Conservation (phyloP, 1,140 invertebrate species). For the Galendromus occidentalis region DNA sequence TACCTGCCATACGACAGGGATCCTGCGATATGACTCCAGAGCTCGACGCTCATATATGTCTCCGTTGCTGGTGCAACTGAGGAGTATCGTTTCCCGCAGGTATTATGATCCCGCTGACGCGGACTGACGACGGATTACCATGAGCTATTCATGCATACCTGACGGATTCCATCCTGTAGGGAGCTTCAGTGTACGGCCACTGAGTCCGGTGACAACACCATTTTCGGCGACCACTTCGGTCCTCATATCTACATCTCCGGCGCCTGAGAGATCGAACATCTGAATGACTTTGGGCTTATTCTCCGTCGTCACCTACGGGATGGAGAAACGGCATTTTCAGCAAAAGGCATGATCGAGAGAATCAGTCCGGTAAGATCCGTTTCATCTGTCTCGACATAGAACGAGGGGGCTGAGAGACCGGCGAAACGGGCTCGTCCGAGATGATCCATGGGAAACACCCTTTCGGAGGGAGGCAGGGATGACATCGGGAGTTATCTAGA, state of each 20-base stretch:
- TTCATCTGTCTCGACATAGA: background rate
- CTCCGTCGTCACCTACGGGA: conserved; percentile 52
- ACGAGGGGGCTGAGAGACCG: no score
- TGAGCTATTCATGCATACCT: conserved; percentile 30
- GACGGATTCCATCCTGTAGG: conserved; percentile 65
- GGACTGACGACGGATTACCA: no score
- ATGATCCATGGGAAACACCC: no score
- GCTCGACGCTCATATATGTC: no score
- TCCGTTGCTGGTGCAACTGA: no score
- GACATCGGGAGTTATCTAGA: no score
- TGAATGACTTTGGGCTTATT: conserved; percentile 84
- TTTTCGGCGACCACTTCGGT: conserved; percentile 51
- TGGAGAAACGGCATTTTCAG: background rate
- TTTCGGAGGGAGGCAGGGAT: no score
- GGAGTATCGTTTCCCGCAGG: no score
- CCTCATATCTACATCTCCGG: conserved; percentile 77
- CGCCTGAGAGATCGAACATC: conserved; percentile 79
- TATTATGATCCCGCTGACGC: no score
- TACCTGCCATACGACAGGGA: no score
- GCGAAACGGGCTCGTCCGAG: no score
- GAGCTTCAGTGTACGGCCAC: conserved; percentile 53
- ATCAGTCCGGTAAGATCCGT: background rate
- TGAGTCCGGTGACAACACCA: conserved; percentile 58
- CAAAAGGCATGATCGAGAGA: background rate
- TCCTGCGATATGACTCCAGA: no score